Evolutionary conservation across 2,113 vertebrate species (phyloP).

Genomic region (Cottus gobio): DNA sequence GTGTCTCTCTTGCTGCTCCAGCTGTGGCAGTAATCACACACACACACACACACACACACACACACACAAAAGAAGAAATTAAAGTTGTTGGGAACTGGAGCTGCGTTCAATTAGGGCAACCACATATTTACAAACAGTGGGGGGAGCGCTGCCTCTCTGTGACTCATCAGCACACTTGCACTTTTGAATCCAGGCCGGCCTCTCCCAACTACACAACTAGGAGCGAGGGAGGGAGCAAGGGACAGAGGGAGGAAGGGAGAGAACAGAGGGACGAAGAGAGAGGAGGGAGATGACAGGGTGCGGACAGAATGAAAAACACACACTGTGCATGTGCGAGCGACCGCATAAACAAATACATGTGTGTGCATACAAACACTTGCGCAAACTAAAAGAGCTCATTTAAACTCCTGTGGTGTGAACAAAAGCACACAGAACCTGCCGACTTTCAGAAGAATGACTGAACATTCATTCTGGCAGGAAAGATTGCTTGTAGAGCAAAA

Average conservation of each 20-base stretch:
- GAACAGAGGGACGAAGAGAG: constrained; percentile 46
- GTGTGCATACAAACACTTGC: constrained; percentile 61
- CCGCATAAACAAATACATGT: constrained; percentile 74
- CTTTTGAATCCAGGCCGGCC: constrained; percentile 76
- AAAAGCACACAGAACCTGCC: constrained; percentile 34
- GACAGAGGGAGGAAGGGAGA: constrained; percentile 47
- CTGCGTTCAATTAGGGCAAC: constrained; percentile 81
- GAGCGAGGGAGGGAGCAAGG: constrained; percentile 45
- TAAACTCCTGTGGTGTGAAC: constrained; percentile 56
- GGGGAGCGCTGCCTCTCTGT: constrained; percentile 70
- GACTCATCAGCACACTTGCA: constrained; percentile 82
- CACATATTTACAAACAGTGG: constrained; percentile 84
- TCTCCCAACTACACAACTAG: constrained; percentile 57
- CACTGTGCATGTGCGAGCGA: constrained; percentile 66
- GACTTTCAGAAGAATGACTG: constrained; percentile 50
- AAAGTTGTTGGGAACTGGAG: constrained; percentile 77
- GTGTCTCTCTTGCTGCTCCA: constrained; percentile 53
- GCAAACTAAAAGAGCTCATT: constrained; percentile 71
- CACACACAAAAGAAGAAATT: constrained; percentile 60
- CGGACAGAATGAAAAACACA: constrained; percentile 72
- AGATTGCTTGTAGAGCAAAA: background rate
- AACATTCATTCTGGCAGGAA: constrained; percentile 15
- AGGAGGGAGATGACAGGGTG: constrained; percentile 69
- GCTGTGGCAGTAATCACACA: constrained; percentile 51
- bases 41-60: constrained; percentile 36